These are phyloP conservation scores for Lasioglossum leucozonium DNA, from an alignment of 2,888 invertebrate species.

Conservation along the genomic window DNA sequence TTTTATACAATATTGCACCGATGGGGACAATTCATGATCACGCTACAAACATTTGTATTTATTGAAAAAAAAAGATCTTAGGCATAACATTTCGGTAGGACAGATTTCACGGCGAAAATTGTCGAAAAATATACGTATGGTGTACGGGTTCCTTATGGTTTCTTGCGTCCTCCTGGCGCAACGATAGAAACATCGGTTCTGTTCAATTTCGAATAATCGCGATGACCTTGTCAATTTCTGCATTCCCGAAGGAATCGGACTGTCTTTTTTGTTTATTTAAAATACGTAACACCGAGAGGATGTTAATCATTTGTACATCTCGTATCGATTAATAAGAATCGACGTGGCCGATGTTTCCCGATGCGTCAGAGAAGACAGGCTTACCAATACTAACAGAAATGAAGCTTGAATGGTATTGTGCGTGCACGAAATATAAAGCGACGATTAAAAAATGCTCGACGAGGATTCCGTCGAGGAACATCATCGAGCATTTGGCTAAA, in stretches of 20 bases:
- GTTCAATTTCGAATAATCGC: neutral
- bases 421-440: constrained; percentile 65
- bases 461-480: neutral
- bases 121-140: neutral
- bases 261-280: neutral
- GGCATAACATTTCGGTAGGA: too few relatives aligned
- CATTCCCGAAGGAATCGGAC: neutral
- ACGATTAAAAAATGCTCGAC: constrained; percentile 43
- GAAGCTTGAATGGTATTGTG: constrained; percentile 48
- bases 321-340: neutral
- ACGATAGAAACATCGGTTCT: neutral
- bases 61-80: too few relatives aligned
- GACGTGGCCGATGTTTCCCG: neutral
- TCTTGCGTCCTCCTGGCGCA: neutral
- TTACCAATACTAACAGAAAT: constrained; percentile 61
- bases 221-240: neutral
- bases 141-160: constrained; percentile 6
- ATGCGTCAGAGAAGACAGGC: constrained; percentile 42
- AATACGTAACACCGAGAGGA: too few relatives aligned
- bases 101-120: neutral
- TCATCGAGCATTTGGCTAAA: constrained; percentile 44
- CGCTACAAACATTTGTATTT: too few relatives aligned
- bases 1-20: too few relatives aligned
- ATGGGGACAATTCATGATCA: too few relatives aligned
- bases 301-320: neutral